Evolutionary conservation across 2,113 vertebrate species (phyloP), one percentile per base, ranked within the genome.

Genomic region (Todiramphus saurophagus): DNA sequence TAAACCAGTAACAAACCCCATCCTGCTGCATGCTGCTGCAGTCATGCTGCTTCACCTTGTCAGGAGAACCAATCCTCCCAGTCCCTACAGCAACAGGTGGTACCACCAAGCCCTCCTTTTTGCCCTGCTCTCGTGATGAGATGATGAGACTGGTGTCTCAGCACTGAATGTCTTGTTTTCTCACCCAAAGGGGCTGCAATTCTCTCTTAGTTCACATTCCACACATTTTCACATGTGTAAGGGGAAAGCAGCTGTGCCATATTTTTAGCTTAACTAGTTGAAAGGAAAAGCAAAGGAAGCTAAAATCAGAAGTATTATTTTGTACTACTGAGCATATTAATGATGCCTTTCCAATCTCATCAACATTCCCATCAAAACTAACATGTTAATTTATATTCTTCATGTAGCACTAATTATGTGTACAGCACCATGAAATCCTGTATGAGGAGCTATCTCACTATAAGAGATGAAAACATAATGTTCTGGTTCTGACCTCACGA

Each of bases 371-470:
- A 83, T 75, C 85, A 11, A 94, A 94, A 75, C 64, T 77, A 96
- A 93, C 94, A 48, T 81, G 90, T 92, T 96, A 93, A 95, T 96
- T 95, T 94, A 92, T 93, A 89, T 94, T 95, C 96, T 95, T 89
- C 90, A 48, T 93, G 90, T 50, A 89, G 80, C 20, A 67, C 63
- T 95, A 95, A 95, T 93, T 90, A 94, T 4, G 79, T 88, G 93
- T 73, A 78, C 60, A 67, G 85, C 88, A 83, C 82, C 88, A 28
- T 10, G 79, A 33, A 9, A 18, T 41, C 23, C 75, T 39, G 50
- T 11, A 59, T 4, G 12, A 96, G 86, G 51, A 95, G 89, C 64
- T 66, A 66, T 41, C 79, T 87, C 83, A 70, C 60, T 31, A 35
- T 1, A 25, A 64, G 79, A 89, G 76, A 86, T 14, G 85, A 44